Conservation (phyloP, 2,888 invertebrate species). For the Deilephila elpenor region DNA sequence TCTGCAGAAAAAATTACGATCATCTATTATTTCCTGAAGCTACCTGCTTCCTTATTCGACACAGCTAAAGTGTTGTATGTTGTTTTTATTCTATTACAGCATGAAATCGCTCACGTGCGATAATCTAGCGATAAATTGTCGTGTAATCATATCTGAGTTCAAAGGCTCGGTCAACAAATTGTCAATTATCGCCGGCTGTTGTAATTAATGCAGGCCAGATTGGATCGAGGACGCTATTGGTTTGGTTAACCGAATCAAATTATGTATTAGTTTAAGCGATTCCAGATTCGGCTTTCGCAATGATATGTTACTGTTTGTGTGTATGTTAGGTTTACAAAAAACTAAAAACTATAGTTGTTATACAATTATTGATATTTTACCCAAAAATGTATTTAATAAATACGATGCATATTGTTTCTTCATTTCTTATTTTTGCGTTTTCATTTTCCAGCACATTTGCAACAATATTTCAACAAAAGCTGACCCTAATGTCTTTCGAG, state of each 20-base stretch:
- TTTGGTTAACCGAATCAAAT: slow-evolving; percentile 28
- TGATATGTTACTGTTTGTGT: not conserved
- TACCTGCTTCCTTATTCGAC: not conserved
- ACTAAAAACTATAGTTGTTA: no score
- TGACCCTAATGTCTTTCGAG: slow-evolving; percentile 29
- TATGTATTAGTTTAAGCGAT: slow-evolving; percentile 20
- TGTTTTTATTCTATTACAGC: not conserved
- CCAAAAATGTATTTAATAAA: not conserved
- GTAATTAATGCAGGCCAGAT: slow-evolving; percentile 30
- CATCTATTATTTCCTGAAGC: no score
- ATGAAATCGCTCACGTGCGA: not conserved
- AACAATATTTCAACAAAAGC: slow-evolving; percentile 12
- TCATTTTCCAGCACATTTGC: not conserved
- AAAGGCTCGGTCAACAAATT: slow-evolving; percentile 31
- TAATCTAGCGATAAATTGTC: slow-evolving; percentile 16
- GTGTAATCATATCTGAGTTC: slow-evolving; percentile 25
- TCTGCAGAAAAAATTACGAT: no score
- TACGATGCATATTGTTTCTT: not conserved
- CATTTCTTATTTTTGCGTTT: not conserved
- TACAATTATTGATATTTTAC: no score
- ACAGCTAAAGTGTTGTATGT: not conserved
- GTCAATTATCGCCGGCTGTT: slow-evolving; percentile 32
- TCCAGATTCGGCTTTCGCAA: not conserved
- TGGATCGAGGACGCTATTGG: slow-evolving; percentile 27
- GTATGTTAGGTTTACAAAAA: not conserved